Base-by-base conservation (phyloP, 2,113 vertebrate genomes). In the Vidua macroura region DNA sequence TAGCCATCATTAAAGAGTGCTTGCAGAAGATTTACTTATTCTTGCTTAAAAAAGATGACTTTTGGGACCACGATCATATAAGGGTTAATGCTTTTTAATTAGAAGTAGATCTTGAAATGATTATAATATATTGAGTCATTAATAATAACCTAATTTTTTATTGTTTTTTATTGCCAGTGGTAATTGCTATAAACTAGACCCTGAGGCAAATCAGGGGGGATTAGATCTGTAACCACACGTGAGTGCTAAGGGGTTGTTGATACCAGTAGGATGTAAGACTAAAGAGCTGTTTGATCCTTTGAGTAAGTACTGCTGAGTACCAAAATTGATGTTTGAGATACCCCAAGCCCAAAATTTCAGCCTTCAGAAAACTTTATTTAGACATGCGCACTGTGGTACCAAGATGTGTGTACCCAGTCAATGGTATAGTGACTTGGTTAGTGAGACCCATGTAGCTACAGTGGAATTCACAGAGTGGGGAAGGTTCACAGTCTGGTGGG, bases 1-100 rank as follows among this genome's bases (percentile, higher is more conserved):
- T 89, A 94, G 89, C 84, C 81, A 95, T 96, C 96, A 96, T 81
- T 96, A 96, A 96, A 96, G 64, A 79, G 43, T 86, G 30, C 52
- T 90, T 94, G 81, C 58, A 93, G 83, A 92, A 83, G 74, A 78
- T 84, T 85, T 91, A 68, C 91, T 87, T 85, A 77, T 72, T 93
- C 96, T 90, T 53, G 0, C 1, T 56, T 33, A 7, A 55, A 82
- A 85, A 63, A 30, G 3, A 31, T 55, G 1, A 55, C 56, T 77
- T 73, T 83, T 9, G 37, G 41, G 49, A 83, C 7, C 2, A 33
- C 15, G 30, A 83, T 62, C 33, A 63, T 39, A 70, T 41, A 84
- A 81, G 59, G 30, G 52, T 83, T 88, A 95, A 78, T 86, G 35
- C 0, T 62, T 74, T 56, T 74, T 60, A 86, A 74, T 74, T 63